phyloP scores from a whole-genome alignment of 2,113 vertebrate genomes.

The Percopsis transmontana region DNA sequence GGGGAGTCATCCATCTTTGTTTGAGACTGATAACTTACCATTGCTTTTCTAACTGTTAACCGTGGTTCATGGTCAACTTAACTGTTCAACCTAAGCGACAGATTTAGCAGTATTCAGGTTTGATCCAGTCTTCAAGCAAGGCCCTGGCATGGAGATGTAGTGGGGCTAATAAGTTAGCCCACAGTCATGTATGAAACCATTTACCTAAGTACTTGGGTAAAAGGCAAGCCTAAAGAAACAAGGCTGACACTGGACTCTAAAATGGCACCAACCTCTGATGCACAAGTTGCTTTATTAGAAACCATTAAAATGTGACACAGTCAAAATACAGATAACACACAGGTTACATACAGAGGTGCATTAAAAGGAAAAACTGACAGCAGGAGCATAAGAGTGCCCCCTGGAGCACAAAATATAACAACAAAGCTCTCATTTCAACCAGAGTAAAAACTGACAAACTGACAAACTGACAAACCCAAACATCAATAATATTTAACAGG shows the following conservation, averaged over 20 bases:
- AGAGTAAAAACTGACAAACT: neutral
- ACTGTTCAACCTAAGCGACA: constrained; percentile 1
- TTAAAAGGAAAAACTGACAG: constrained; percentile 14
- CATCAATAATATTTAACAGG: neutral
- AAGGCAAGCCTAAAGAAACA: constrained; percentile 51
- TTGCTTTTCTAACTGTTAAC: neutral
- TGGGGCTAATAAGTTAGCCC: neutral
- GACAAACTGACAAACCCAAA: constrained; percentile 36
- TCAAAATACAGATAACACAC: constrained; percentile 57
- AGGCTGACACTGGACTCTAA: constrained; percentile 65
- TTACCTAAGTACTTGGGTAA: neutral
- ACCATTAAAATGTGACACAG: constrained; percentile 47
- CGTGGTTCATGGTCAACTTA: neutral
- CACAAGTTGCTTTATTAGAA: constrained; percentile 72
- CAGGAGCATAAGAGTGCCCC: constrained; percentile 40
- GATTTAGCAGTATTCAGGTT: neutral
- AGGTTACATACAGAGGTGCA: constrained; percentile 29
- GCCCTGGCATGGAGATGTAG: neutral
- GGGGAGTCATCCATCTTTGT: neutral
- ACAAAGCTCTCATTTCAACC: constrained; percentile 59
- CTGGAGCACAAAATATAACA: constrained; percentile 52
- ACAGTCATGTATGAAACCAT: neutral
- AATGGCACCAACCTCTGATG: constrained; percentile 62
- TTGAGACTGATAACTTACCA: constrained; percentile 17
- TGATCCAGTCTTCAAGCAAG: neutral